Percentiles rank a stretch among this genome's conserved stretches.
These are phyloP conservation scores for Bujurquina vittata DNA, from an alignment of 2,113 vertebrate genomes.

Conservation along the genomic window DNA sequence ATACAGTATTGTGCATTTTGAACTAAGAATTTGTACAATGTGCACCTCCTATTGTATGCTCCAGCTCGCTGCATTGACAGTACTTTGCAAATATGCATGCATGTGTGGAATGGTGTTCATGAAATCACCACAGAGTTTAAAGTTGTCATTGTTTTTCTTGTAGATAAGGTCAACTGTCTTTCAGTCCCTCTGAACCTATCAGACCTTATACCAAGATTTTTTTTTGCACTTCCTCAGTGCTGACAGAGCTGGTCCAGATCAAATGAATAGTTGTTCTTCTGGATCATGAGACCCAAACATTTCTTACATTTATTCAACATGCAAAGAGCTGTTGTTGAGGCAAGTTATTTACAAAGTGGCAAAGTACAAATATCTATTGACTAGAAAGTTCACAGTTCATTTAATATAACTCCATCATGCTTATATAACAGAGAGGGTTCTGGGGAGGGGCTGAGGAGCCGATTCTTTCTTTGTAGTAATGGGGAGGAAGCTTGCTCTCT, in stretches of 20 bases:
- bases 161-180: slow-evolving; percentile 33
- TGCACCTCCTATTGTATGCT: background rate
- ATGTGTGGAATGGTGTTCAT: slow-evolving; percentile 16
- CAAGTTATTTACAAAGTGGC: background rate
- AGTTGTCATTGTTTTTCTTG: slow-evolving; percentile 18
- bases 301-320: slow-evolving; percentile 16
- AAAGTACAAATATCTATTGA: slow-evolving; percentile 26
- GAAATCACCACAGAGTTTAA: slow-evolving; percentile 13
- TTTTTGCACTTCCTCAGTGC: slow-evolving; percentile 10
- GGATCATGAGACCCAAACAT: background rate
- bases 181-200: slow-evolving; percentile 15
- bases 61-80: slow-evolving; percentile 12
- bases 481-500: slow-evolving; percentile 13
- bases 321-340: background rate
- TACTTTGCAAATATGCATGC: background rate
- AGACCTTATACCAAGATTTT: background rate
- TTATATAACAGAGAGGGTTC: slow-evolving; percentile 9
- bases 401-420: slow-evolving; percentile 26
- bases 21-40: slow-evolving; percentile 18
- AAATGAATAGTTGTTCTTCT: background rate
- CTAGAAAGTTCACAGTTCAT: slow-evolving; percentile 29
- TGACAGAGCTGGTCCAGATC: background rate
- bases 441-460: background rate
- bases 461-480: slow-evolving; percentile 22
- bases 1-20: slow-evolving; percentile 10